These are phyloP conservation scores for Microtus richardsoni DNA, from an alignment of 2,113 vertebrate species.

Conservation along the genomic window DNA sequence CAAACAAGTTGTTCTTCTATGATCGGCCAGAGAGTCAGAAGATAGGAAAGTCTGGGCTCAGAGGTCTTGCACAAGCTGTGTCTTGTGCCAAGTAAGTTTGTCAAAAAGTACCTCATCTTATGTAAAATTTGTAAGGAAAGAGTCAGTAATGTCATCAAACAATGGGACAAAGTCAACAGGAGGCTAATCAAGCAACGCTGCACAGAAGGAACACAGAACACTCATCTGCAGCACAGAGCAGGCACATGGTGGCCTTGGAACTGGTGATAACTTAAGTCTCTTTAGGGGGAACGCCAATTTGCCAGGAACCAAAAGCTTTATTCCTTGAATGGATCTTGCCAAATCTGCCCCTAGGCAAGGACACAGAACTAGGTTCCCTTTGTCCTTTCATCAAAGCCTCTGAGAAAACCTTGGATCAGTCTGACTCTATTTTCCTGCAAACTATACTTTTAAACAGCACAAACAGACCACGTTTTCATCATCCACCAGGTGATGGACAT, in stretches of 20 bases:
- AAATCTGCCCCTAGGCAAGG: background rate
- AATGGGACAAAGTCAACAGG: background rate
- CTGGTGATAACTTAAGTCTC: background rate
- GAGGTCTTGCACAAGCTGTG: background rate
- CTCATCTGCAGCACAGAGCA: background rate
- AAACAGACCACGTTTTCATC: background rate
- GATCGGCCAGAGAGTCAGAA: background rate
- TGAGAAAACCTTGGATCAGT: background rate
- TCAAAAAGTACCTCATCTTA: background rate
- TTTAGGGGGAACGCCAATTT: background rate
- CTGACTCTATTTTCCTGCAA: background rate
- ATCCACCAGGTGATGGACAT: background rate
- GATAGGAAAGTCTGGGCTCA: background rate
- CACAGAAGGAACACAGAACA: background rate
- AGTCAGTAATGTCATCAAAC: background rate
- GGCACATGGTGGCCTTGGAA: background rate
- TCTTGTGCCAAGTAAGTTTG: background rate
- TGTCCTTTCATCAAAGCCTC: background rate
- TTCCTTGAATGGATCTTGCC: background rate
- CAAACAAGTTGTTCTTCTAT: background rate
- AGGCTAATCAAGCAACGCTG: background rate
- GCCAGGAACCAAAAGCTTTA: background rate
- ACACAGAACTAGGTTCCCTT: background rate
- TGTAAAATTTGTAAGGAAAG: background rate
- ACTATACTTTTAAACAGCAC: background rate